Conservation (phyloP, 1,140 invertebrate genomes). For the Reticulitermes speratus region DNA sequence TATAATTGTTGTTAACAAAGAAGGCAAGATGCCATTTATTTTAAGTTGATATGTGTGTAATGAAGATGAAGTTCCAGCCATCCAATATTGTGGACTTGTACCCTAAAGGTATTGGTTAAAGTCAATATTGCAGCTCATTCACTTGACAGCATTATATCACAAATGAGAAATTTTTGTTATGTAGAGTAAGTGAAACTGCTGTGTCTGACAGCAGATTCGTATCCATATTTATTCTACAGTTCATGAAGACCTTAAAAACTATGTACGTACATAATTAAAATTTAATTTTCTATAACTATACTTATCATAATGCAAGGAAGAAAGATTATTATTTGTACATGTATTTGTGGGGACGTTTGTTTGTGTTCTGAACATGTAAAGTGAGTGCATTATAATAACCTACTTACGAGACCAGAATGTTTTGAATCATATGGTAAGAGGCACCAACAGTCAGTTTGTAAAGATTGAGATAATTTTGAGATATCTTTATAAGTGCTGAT, state of each 20-base stretch:
- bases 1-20: not conserved
- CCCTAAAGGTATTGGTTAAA: conserved; percentile 3
- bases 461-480: not conserved
- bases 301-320: not conserved
- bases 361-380: no score
- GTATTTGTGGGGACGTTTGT: not conserved
- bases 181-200: no score
- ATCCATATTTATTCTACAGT: no score
- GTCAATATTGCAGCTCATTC: not conserved
- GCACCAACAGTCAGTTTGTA: no score
- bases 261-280: no score
- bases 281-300: not conserved
- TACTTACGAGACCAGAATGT: no score
- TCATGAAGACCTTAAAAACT: no score
- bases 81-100: not conserved
- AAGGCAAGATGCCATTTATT: not conserved
- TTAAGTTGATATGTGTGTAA: not conserved
- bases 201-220: no score
- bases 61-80: not conserved
- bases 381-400: no score
- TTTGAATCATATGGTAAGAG: no score
- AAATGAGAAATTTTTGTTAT: no score
- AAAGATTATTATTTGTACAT: not conserved
- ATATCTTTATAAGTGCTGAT: not conserved
- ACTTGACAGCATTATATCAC: no score